Conservation (phyloP, 2,113 vertebrate genomes). For the Astur gentilis region DNA sequence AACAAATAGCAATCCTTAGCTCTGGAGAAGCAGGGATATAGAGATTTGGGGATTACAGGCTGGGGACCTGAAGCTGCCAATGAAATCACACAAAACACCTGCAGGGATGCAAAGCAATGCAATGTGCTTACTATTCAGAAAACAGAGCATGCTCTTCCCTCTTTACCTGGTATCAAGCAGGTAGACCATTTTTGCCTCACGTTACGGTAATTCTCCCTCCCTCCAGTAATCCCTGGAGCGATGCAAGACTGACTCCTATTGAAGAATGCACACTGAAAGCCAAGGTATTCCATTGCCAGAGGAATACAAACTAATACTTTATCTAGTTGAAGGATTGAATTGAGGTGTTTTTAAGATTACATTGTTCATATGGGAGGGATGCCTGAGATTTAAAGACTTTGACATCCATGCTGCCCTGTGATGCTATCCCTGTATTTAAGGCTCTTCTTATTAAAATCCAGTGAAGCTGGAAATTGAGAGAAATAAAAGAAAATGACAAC, state of each 20-base stretch:
- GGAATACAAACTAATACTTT: neutral
- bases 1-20: neutral
- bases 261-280: neutral
- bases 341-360: neutral
- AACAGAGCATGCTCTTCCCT: neutral
- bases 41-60: neutral
- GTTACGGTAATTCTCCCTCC: neutral
- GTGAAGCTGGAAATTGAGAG: constrained; percentile 1
- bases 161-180: neutral
- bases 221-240: neutral
- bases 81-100: neutral
- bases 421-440: neutral
- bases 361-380: neutral
- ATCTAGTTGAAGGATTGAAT: neutral
- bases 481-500: constrained; percentile 29
- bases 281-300: neutral
- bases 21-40: neutral
- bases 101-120: neutral
- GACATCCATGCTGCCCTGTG: neutral
- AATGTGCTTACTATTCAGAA: neutral
- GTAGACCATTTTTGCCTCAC: neutral
- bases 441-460: constrained; percentile 28
- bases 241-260: neutral
- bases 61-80: neutral
- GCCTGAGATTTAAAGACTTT: neutral